Evolutionary conservation across 2,113 vertebrate genomes (phyloP).

Genomic region (Poicephalus gulielmi): DNA sequence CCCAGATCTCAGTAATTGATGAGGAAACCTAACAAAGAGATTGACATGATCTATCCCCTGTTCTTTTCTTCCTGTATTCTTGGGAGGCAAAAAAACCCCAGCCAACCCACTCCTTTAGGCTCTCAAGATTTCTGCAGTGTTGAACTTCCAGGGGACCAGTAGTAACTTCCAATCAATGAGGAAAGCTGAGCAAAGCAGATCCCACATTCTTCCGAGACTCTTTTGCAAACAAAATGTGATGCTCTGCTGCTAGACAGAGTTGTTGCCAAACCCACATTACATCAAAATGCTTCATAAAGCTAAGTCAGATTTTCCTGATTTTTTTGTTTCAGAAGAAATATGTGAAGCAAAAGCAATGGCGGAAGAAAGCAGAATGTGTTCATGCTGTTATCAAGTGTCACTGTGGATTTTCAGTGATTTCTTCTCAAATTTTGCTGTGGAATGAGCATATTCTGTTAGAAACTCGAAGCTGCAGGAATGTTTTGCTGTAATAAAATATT

Average conservation of each 20-base stretch:
- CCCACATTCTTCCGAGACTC: neutral
- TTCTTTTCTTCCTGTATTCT: neutral
- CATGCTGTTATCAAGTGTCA: neutral
- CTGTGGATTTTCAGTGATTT: neutral
- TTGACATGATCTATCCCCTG: rapidly evolving
- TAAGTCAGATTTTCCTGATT: neutral
- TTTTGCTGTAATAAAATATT: neutral
- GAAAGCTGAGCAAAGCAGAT: neutral
- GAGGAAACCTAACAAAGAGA: neutral
- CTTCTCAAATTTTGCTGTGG: neutral
- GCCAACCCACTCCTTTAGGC: neutral
- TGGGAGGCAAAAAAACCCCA: neutral
- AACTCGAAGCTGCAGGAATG: neutral
- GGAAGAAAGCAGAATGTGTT: neutral
- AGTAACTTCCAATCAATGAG: neutral
- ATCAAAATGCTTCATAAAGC: neutral
- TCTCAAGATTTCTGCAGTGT: neutral
- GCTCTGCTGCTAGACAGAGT: neutral
- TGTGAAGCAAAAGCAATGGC: neutral
- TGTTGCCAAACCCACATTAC: neutral
- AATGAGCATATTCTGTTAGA: neutral
- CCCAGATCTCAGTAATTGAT: neutral
- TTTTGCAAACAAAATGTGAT: neutral
- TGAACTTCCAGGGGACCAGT: neutral
- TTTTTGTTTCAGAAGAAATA: neutral